A percentile compares a stretch with the other conserved stretches of the same genome.
Evolutionary conservation across 2,113 vertebrate species (phyloP).

Genomic region (Chloropsis cyanopogon): DNA sequence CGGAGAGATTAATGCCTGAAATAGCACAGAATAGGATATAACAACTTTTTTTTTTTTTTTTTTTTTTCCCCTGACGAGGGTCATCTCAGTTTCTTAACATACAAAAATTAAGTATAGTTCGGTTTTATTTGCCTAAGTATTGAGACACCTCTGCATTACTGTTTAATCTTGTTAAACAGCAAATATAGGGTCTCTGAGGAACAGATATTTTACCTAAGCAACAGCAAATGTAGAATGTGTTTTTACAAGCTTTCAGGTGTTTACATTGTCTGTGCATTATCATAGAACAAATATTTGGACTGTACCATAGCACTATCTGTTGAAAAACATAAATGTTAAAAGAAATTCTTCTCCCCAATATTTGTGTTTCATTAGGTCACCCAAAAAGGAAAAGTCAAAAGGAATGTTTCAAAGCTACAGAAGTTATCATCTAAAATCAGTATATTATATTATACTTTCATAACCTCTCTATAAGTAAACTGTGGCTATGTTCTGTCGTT

Average conservation of each 20-base stretch:
- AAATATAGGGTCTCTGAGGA: not conserved
- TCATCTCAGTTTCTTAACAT: not conserved
- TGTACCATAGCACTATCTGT: conserved; percentile 30
- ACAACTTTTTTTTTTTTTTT: not conserved
- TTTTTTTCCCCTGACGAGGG: not conserved
- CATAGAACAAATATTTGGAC: conserved; percentile 56
- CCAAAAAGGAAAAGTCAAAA: conserved; percentile 16
- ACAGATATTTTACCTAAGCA: conserved; percentile 34
- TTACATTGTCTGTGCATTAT: conserved; percentile 61
- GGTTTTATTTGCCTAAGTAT: not conserved
- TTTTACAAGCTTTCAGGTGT: conserved; percentile 51
- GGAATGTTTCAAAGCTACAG: not conserved
- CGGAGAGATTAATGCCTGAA: not conserved
- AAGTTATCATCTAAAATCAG: not conserved
- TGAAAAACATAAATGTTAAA: conserved; percentile 40
- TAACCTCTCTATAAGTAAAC: not conserved
- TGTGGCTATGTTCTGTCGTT: not conserved
- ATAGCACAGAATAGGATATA: not conserved
- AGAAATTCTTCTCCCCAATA: conserved; percentile 28
- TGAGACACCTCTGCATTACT: not conserved
- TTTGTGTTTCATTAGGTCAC: conserved; percentile 6
- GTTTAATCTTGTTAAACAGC: not conserved
- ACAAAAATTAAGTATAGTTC: not conserved
- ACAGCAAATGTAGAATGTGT: conserved; percentile 22
- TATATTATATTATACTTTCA: not conserved